Percentiles rank a stretch among this genome's conserved stretches.
Evolutionary conservation across 2,888 invertebrate species (phyloP).

Genomic region (Lasioglossum vierecki): DNA sequence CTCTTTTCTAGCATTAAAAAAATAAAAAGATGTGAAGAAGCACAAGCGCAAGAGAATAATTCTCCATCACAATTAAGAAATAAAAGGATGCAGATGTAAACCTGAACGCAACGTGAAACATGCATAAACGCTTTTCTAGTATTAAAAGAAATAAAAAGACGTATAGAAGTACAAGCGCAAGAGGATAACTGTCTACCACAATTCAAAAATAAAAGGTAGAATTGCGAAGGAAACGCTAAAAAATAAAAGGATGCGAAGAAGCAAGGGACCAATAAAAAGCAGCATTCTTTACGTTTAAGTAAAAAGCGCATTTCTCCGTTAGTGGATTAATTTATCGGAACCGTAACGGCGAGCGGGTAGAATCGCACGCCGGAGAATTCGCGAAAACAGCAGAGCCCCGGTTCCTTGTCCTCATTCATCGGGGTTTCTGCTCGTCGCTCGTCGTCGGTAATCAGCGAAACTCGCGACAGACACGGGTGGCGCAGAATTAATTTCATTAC

Average conservation of each 20-base stretch:
- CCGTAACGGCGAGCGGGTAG: background rate
- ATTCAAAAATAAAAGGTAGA: too few species aligned
- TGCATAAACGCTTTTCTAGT: background rate
- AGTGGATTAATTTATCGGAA: background rate
- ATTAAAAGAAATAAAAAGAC: background rate
- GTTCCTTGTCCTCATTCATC: background rate
- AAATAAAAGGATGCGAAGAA: background rate
- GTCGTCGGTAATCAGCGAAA: background rate
- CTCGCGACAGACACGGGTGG: background rate
- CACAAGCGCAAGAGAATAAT: too few species aligned
- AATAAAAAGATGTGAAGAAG: too few species aligned
- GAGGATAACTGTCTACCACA: too few species aligned
- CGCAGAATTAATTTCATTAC: slow-evolving; percentile 22
- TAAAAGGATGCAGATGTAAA: too few species aligned
- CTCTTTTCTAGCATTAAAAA: too few species aligned
- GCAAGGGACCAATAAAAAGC: background rate
- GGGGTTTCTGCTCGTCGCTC: background rate
- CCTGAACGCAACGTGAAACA: background rate
- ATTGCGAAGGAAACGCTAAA: background rate
- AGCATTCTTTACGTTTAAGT: background rate
- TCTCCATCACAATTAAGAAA: too few species aligned
- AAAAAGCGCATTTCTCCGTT: background rate
- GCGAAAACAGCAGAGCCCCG: background rate
- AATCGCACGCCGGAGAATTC: background rate
- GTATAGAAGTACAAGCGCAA: too few species aligned